Percentiles rank a stretch among this genome's conserved stretches.
Conservation (phyloP, 2,888 invertebrate genomes). For the Thereva unica region DNA sequence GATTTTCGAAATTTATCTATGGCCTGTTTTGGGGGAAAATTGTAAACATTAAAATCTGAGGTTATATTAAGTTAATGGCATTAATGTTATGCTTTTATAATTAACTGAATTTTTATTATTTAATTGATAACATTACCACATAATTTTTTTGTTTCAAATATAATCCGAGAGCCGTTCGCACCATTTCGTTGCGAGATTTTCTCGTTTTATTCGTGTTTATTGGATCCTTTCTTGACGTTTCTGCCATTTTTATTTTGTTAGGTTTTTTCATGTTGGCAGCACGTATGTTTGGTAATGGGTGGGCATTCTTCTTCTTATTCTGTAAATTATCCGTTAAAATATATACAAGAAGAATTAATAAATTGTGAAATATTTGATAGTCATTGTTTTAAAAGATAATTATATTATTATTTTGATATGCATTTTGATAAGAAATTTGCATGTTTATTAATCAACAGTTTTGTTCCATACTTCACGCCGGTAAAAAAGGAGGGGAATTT, state of each 20-base stretch:
- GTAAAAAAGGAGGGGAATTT: too few relatives aligned
- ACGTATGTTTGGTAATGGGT: too few relatives aligned
- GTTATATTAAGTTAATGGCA: constrained; percentile 20
- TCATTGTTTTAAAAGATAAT: too few relatives aligned
- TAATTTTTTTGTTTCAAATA: constrained; percentile 54
- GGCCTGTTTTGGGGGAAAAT: constrained; percentile 60
- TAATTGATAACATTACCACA: constrained; percentile 48
- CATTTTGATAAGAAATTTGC: too few relatives aligned
- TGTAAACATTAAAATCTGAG: constrained; percentile 18
- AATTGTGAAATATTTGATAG: too few relatives aligned
- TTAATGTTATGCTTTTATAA: not conserved
- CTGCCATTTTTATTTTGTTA: constrained; percentile 37
- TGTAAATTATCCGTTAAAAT: too few relatives aligned
- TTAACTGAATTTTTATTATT: not conserved
- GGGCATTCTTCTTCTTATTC: too few relatives aligned
- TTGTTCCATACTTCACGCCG: too few relatives aligned
- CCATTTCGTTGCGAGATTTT: constrained; percentile 53
- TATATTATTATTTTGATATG: too few relatives aligned
- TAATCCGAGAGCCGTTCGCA: constrained; percentile 51
- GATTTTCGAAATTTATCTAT: constrained; percentile 65
- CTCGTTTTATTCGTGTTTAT: constrained; percentile 46
- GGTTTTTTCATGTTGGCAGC: too few relatives aligned
- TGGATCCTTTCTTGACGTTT: constrained; percentile 37
- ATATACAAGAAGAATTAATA: too few relatives aligned
- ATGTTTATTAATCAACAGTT: too few relatives aligned